These are phyloP conservation scores for Lithophane semibrunnea DNA, from an alignment of 2,888 invertebrate species.

Conservation along the genomic window DNA sequence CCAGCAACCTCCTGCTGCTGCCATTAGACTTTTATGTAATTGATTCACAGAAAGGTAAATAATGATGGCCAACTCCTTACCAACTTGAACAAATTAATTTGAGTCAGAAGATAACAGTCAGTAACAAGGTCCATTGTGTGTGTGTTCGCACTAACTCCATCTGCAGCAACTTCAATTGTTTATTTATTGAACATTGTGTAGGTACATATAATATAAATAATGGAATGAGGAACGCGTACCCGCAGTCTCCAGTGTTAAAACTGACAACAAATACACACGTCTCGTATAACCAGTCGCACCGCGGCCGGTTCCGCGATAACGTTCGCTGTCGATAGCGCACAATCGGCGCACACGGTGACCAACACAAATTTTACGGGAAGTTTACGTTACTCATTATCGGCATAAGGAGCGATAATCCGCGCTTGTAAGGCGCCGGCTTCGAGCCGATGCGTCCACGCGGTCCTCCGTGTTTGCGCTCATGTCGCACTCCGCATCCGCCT, in stretches of 20 bases:
- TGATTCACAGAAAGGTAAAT: constrained; percentile 7
- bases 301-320: constrained; percentile 82
- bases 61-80: constrained; percentile 12
- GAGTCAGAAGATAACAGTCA: constrained; percentile 48
- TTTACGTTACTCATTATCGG: constrained; percentile 85
- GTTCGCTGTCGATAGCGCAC: constrained; percentile 77
- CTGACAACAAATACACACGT: constrained; percentile 74
- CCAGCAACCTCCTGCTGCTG: neutral
- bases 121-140: constrained; percentile 65
- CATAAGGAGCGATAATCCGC: constrained; percentile 81
- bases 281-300: constrained; percentile 75
- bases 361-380: constrained; percentile 79
- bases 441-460: constrained; percentile 63
- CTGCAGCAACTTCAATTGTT: constrained; percentile 78
- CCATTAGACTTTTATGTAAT: neutral
- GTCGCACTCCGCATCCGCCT: constrained; percentile 67
- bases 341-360: constrained; percentile 74
- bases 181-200: constrained; percentile 81
- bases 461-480: constrained; percentile 66
- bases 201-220: constrained; percentile 78
- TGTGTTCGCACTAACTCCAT: constrained; percentile 67
- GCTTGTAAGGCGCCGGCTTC: constrained; percentile 73
- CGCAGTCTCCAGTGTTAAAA: constrained; percentile 77
- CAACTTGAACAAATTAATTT: constrained; percentile 29
- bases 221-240: constrained; percentile 76